phyloP scores from a whole-genome alignment of 1,140 invertebrate species.

The Agraylea sexmaculata region DNA sequence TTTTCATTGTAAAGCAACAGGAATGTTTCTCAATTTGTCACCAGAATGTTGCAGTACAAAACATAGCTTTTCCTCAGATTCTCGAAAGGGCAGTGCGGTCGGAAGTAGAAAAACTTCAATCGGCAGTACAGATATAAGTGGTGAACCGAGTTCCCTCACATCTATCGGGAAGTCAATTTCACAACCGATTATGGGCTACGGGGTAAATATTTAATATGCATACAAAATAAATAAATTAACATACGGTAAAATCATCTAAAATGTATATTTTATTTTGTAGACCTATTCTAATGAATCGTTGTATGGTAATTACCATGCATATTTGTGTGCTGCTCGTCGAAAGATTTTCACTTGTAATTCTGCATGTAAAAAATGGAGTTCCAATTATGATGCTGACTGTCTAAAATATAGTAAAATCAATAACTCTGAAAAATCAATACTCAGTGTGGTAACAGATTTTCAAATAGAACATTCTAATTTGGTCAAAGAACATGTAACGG shows the following conservation, averaged over 20 bases:
- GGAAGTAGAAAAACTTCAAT: slow-evolving; percentile 14
- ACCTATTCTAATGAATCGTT: slow-evolving; percentile 41
- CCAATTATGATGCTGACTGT: slow-evolving; percentile 54
- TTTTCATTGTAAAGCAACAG: slow-evolving; percentile 66
- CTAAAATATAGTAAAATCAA: slow-evolving; percentile 32
- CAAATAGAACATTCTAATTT: slow-evolving; percentile 19
- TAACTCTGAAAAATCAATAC: slow-evolving; percentile 28
- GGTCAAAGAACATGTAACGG: slow-evolving; percentile 12
- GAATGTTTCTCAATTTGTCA: slow-evolving; percentile 71
- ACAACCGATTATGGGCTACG: slow-evolving; percentile 34
- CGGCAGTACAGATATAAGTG: slow-evolving; percentile 15
- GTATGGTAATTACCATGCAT: slow-evolving; percentile 70
- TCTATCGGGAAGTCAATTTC: slow-evolving; percentile 25
- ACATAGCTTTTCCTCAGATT: slow-evolving; percentile 7
- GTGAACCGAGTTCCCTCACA: slow-evolving; percentile 9
- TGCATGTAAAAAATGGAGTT: slow-evolving; percentile 67
- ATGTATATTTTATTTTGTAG: slow-evolving; percentile 21
- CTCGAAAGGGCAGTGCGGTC: slow-evolving; percentile 20
- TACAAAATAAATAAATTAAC: neutral
- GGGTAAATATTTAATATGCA: slow-evolving; percentile 25
- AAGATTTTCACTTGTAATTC: slow-evolving; percentile 59
- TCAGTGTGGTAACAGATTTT: slow-evolving; percentile 18
- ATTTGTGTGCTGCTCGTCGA: slow-evolving; percentile 67
- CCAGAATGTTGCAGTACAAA: slow-evolving; percentile 48
- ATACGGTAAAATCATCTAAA: neutral